phyloP scores from a whole-genome alignment of 2,888 invertebrate species.

The Kryphioiulus occultus region DNA sequence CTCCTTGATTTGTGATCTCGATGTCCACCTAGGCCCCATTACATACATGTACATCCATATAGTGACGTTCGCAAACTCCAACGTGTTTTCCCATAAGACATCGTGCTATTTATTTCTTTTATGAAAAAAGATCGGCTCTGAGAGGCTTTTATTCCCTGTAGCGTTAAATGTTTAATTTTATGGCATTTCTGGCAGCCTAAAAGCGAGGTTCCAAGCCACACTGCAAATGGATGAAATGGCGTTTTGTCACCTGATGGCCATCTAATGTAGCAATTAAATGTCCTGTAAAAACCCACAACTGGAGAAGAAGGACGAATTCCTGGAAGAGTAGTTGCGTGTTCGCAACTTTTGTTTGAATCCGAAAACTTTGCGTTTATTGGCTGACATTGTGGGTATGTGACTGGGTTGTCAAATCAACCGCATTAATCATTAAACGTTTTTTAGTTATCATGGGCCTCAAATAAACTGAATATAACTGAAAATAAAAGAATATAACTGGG shows the following conservation, averaged over 20 bases:
- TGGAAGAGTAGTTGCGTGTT: too few relatives aligned
- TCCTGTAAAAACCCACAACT: background rate
- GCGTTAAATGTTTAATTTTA: slow-evolving; percentile 21
- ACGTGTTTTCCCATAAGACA: background rate
- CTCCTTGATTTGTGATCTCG: background rate
- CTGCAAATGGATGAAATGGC: slow-evolving; percentile 22
- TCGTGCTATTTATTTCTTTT: background rate
- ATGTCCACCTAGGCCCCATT: background rate
- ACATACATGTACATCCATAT: background rate
- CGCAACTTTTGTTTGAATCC: too few relatives aligned
- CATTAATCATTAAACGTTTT: too few relatives aligned
- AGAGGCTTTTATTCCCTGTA: slow-evolving; percentile 4
- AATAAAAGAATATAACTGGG: too few relatives aligned
- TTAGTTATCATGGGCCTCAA: too few relatives aligned
- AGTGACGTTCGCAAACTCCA: background rate
- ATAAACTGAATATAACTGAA: too few relatives aligned
- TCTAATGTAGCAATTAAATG: slow-evolving; percentile 10
- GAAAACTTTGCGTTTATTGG: too few relatives aligned
- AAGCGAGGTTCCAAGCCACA: background rate
- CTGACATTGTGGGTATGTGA: too few relatives aligned
- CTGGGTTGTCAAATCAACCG: too few relatives aligned
- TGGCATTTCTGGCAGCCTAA: slow-evolving; percentile 14
- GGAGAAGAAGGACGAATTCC: background rate
- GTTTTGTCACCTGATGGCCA: slow-evolving; percentile 14
- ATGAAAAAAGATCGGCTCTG: slow-evolving; percentile 20